Percentiles rank a stretch among this genome's conserved stretches.
phyloP scores from a whole-genome alignment of 2,888 invertebrate genomes.

The Emesis russula region DNA sequence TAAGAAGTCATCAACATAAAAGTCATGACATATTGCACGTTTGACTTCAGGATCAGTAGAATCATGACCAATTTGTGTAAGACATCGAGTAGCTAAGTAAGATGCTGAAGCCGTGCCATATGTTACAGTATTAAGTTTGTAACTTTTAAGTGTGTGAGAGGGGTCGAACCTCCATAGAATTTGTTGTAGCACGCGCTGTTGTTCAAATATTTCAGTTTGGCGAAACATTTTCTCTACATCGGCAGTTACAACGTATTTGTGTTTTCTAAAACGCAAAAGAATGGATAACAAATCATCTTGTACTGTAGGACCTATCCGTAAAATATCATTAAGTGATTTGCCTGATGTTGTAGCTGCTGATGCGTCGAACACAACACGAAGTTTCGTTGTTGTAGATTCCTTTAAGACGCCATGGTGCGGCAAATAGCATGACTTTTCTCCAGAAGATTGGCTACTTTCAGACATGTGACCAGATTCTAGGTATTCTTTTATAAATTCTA shows the following conservation, averaged over 20 bases:
- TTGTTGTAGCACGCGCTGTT: not conserved
- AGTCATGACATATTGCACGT: constrained; percentile 2
- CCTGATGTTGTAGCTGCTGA: constrained; percentile 64
- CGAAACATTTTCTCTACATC: constrained; percentile 74
- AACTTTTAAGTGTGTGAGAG: constrained; percentile 2
- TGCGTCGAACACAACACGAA: constrained; percentile 71
- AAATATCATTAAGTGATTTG: constrained; percentile 79
- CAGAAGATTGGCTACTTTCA: constrained; percentile 24
- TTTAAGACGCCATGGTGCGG: constrained; percentile 80
- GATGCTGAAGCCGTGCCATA: constrained; percentile 14
- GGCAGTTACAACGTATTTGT: constrained; percentile 66
- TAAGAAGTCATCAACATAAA: constrained; percentile 25
- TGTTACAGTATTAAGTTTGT: constrained; percentile 7
- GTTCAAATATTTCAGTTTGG: constrained; percentile 28
- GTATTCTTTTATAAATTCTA: constrained; percentile 65
- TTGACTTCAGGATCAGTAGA: not conserved
- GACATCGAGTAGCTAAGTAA: not conserved
- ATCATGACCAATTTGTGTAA: not conserved
- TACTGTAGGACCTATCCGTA: constrained; percentile 61
- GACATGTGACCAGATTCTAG: constrained; percentile 62
- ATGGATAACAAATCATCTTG: constrained; percentile 77
- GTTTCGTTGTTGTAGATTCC: constrained; percentile 66
- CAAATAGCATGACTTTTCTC: constrained; percentile 59
- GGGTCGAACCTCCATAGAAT: constrained; percentile 21
- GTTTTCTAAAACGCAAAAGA: constrained; percentile 72